These are phyloP conservation scores for Sus cebifrons DNA, from an alignment of 2,797 vertebrate genomes.

Conservation along the genomic window DNA sequence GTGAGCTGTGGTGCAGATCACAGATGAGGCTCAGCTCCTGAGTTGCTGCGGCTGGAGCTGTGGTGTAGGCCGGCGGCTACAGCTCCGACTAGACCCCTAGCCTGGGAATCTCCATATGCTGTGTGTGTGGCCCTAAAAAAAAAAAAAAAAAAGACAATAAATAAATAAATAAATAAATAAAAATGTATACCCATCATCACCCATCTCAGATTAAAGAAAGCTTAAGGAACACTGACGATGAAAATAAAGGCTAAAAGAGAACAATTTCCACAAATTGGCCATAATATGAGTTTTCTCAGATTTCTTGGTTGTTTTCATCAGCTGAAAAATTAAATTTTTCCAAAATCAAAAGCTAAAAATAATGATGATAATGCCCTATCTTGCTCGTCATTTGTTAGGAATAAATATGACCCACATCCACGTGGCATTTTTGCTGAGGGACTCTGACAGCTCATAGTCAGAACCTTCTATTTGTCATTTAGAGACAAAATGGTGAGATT, in stretches of 20 bases:
- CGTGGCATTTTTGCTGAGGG: not conserved
- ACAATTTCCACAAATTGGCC: fast-evolving
- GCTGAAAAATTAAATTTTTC: not conserved
- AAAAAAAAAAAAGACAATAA: too few relatives aligned
- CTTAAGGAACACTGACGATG: too few relatives aligned
- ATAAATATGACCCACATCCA: fast-evolving
- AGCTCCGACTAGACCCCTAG: too few relatives aligned
- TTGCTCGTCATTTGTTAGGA: not conserved
- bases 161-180: too few relatives aligned
- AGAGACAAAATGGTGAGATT: not conserved
- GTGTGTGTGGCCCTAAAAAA: too few relatives aligned
- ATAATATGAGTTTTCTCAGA: not conserved
- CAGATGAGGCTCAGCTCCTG: too few relatives aligned
- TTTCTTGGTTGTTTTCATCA: not conserved
- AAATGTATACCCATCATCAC: too few relatives aligned
- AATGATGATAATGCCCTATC: not conserved
- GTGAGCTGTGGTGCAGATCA: too few relatives aligned
- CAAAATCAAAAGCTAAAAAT: not conserved
- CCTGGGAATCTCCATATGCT: too few relatives aligned
- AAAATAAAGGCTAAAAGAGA: not conserved
- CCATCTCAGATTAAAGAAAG: not conserved
- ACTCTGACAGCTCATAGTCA: not conserved
- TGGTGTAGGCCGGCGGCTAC: too few relatives aligned
- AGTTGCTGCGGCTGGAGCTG: too few relatives aligned
- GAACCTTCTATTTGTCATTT: not conserved